phyloP scores from a whole-genome alignment of 1,140 invertebrate genomes.

The Tetragnatha versicolor region DNA sequence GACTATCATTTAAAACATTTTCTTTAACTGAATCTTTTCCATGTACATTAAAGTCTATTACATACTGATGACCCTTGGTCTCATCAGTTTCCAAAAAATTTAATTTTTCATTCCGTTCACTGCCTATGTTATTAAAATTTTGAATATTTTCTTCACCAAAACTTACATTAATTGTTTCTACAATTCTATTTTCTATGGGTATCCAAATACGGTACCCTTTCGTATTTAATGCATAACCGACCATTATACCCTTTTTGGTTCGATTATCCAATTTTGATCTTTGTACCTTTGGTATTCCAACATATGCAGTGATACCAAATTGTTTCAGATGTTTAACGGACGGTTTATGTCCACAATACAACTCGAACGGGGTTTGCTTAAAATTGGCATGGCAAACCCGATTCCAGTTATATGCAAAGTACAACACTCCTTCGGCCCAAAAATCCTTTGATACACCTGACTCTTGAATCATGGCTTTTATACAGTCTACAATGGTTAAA shows the following conservation, averaged over 20 bases:
- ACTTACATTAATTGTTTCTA: background rate
- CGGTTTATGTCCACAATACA: background rate
- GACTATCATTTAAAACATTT: no score
- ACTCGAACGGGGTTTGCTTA: background rate
- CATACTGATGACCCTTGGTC: no score
- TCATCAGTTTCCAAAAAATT: no score
- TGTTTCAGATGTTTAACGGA: background rate
- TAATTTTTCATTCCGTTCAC: no score
- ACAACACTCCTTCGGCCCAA: background rate
- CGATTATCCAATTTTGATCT: background rate
- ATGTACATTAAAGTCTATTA: background rate
- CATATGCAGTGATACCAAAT: background rate
- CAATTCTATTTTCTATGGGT: background rate
- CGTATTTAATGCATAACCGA: background rate
- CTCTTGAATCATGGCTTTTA: background rate
- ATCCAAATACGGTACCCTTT: background rate
- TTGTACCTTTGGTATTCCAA: background rate
- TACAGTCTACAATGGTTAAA: background rate
- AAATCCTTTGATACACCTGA: background rate
- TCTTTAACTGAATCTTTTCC: background rate
- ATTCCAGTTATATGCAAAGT: conserved; percentile 2
- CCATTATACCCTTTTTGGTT: background rate
- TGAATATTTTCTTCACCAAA: background rate
- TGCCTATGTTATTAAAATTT: no score
- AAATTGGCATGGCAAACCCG: background rate